phyloP scores from a whole-genome alignment of 2,797 vertebrate species.

The Chromobotia macracanthus region DNA sequence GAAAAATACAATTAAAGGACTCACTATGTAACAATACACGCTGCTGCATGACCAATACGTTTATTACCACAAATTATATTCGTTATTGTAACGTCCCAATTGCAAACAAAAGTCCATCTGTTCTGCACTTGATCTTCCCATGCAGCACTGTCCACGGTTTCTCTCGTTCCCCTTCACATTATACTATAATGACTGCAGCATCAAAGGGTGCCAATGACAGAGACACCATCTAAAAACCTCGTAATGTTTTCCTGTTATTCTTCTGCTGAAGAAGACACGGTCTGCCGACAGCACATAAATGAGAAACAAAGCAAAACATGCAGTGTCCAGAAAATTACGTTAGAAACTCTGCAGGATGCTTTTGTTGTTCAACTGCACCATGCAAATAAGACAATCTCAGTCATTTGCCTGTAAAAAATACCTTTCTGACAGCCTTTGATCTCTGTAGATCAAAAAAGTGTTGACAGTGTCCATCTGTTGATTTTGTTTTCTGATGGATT shows the following conservation, averaged over 20 bases:
- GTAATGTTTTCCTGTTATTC: constrained; percentile 44
- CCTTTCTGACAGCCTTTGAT: constrained; percentile 39
- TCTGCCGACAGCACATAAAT: constrained; percentile 20
- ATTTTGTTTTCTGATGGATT: constrained; percentile 17
- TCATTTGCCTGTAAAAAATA: constrained; percentile 33
- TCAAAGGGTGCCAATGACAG: constrained; percentile 40
- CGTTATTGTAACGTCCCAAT: constrained; percentile 27
- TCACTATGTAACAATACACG: neutral
- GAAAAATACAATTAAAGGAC: neutral
- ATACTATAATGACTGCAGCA: constrained; percentile 44
- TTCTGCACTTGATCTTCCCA: constrained; percentile 30
- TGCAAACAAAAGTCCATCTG: constrained; percentile 45
- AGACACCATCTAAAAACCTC: constrained; percentile 32
- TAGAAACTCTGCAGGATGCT: constrained; percentile 21
- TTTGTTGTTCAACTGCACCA: constrained; percentile 47
- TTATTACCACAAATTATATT: constrained; percentile 24
- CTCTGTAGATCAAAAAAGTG: neutral
- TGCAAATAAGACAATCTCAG: constrained; percentile 49
- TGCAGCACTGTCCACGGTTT: neutral
- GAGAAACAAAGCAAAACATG: neutral
- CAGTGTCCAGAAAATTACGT: constrained; percentile 28
- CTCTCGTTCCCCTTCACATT: constrained; percentile 25
- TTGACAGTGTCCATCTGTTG: constrained; percentile 9
- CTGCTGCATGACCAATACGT: neutral
- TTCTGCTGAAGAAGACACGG: constrained; percentile 8